Conservation (phyloP, 1,140 invertebrate genomes). For the Listronotus bonariensis region DNA sequence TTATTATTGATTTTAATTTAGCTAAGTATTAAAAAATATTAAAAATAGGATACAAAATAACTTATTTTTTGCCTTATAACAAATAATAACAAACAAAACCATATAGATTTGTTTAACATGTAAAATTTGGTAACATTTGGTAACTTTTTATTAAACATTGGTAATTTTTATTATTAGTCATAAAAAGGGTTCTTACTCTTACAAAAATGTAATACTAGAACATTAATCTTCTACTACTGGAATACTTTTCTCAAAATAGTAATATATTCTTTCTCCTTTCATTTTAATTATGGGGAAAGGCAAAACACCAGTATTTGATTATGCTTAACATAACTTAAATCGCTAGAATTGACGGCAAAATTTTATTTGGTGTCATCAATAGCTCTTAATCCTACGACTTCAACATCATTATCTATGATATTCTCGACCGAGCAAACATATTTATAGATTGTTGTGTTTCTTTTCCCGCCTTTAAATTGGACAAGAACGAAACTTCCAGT, state of each 20-base stretch:
- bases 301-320: constrained; percentile 18
- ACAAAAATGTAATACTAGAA: no score
- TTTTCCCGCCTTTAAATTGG: constrained; percentile 11
- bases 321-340: neutral
- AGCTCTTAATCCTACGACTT: constrained; percentile 1
- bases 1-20: no score
- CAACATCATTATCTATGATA: constrained; percentile 1
- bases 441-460: constrained; percentile 16
- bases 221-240: neutral
- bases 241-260: constrained; percentile 10
- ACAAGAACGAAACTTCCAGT: constrained; percentile 14
- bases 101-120: no score
- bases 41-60: no score
- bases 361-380: constrained; percentile 13
- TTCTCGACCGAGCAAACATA: constrained; percentile 14
- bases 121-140: no score
- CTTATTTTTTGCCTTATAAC: no score
- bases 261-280: constrained; percentile 17
- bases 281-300: constrained; percentile 14
- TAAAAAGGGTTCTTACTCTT: no score
- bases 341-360: constrained; percentile 1
- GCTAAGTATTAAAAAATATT: no score
- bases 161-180: no score
- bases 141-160: no score
- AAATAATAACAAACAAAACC: no score